Conservation (phyloP, 2,888 invertebrate species). For the Folsomia manolachei region DNA sequence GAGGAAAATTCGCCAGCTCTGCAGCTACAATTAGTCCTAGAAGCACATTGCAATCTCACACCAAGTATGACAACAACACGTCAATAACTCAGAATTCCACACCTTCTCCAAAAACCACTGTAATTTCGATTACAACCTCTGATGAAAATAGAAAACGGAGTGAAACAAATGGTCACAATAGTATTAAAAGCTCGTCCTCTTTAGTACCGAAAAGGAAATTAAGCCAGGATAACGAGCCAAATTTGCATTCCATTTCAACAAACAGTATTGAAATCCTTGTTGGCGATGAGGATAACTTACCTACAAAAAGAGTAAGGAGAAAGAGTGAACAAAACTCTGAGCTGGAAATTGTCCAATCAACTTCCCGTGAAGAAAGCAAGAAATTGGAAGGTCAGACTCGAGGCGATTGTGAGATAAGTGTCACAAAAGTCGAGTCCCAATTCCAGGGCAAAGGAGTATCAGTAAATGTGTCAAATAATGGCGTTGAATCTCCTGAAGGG, state of each 20-base stretch:
- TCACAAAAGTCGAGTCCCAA: neutral
- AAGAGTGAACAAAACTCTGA: neutral
- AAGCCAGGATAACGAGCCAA: neutral
- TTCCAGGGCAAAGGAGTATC: conserved; percentile 3
- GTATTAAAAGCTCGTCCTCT: too few species aligned
- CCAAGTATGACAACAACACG: too few species aligned
- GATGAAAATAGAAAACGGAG: neutral
- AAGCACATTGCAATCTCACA: too few species aligned
- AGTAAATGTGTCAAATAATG: neutral
- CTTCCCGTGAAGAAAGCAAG: neutral
- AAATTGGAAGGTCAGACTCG: neutral
- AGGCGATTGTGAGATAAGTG: neutral
- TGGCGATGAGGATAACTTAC: neutral
- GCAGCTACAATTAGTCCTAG: too few species aligned
- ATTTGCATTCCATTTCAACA: neutral
- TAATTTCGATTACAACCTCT: conserved; percentile 28
- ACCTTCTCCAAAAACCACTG: conserved; percentile 19
- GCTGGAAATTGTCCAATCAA: neutral
- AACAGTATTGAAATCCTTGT: neutral
- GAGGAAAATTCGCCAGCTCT: too few species aligned
- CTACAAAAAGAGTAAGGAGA: neutral
- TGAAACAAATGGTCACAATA: neutral
- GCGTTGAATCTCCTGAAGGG: neutral
- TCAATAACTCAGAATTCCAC: too few species aligned
- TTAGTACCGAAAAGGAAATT: neutral